Percentiles rank a stretch among this genome's conserved stretches.
These are phyloP conservation scores for Xyliphius kryptos DNA, from an alignment of 2,113 vertebrate species.

Conservation along the genomic window DNA sequence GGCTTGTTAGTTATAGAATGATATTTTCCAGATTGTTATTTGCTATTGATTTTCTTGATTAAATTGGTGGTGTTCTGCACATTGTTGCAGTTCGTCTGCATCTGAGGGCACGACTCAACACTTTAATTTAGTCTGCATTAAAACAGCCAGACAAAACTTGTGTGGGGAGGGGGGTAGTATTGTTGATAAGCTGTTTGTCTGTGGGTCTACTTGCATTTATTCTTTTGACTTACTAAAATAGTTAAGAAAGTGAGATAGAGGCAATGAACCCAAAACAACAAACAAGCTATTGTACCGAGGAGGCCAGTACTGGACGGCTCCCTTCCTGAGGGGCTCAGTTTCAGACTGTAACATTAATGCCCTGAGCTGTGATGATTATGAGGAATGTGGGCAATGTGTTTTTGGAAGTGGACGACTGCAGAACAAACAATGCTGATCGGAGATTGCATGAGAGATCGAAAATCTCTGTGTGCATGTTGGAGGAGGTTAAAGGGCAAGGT, in stretches of 20 bases:
- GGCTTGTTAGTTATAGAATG: too few relatives aligned
- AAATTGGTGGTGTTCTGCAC: too few relatives aligned
- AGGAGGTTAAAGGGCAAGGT: not conserved
- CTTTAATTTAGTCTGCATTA: constrained; percentile 11
- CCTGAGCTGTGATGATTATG: constrained; percentile 43
- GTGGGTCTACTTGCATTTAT: constrained; percentile 31
- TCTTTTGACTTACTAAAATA: constrained; percentile 27
- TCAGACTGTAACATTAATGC: constrained; percentile 19
- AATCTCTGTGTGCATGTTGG: not conserved
- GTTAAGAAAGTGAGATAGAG: constrained; percentile 16
- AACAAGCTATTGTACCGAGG: constrained; percentile 49
- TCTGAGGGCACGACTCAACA: constrained; percentile 17
- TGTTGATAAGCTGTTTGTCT: constrained; percentile 5
- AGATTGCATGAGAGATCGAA: not conserved
- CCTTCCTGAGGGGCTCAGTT: constrained; percentile 46
- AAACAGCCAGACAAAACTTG: constrained; percentile 19
- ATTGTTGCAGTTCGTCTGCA: too few relatives aligned
- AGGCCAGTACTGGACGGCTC: constrained; percentile 30
- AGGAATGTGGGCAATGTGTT: constrained; percentile 49
- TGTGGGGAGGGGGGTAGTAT: too few relatives aligned
- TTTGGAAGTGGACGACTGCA: constrained; percentile 31
- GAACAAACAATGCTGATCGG: constrained; percentile 36
- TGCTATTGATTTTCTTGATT: too few relatives aligned
- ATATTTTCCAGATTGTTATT: too few relatives aligned
- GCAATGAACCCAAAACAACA: constrained; percentile 51